phyloP scores from a whole-genome alignment of 92 coral and sea anemone genomes.

The Actinostola sp. region DNA sequence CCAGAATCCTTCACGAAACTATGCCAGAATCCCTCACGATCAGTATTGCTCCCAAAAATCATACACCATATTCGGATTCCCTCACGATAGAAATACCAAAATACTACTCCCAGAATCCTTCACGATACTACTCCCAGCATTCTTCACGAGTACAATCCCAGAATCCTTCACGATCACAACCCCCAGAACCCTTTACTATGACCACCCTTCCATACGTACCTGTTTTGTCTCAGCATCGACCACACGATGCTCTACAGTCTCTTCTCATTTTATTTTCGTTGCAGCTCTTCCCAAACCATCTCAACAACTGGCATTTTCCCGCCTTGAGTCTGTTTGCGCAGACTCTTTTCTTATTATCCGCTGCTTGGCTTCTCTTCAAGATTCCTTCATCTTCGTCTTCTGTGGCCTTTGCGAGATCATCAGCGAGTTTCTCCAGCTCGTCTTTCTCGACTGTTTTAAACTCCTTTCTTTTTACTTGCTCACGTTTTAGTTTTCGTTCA shows the following conservation, averaged over 20 bases:
- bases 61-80: no score
- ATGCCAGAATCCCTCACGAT: no score
- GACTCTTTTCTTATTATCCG: background rate
- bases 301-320: slow-evolving; percentile 20
- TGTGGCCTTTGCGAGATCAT: slow-evolving; percentile 12
- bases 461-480: background rate
- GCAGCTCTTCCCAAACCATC: slow-evolving; percentile 36
- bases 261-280: slow-evolving; percentile 9
- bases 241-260: slow-evolving; percentile 38
- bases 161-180: no score
- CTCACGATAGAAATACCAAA: no score
- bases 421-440: background rate
- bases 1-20: no score
- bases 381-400: slow-evolving; percentile 5
- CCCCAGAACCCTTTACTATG: no score
- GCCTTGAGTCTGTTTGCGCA: slow-evolving; percentile 20
- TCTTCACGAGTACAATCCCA: no score
- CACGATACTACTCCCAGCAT: no score
- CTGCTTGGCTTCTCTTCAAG: background rate
- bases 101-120: no score
- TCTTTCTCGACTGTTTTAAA: background rate
- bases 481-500: background rate
- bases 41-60: no score
- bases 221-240: slow-evolving; percentile 2
- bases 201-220: no score